phyloP scores from a whole-genome alignment of 1,140 invertebrate species.

The Brachionus angularis region DNA sequence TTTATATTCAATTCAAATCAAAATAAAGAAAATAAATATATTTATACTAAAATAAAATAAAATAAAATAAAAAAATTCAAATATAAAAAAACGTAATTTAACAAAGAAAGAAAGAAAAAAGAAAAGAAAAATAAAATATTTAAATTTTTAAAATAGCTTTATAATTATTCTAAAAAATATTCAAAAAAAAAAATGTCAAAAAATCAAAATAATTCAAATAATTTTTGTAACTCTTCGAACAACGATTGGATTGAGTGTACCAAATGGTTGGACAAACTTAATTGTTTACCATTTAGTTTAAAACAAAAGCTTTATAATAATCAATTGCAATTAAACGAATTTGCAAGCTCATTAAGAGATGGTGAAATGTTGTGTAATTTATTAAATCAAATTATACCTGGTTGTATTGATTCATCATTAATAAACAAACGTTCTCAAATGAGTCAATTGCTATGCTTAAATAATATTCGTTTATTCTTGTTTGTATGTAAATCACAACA shows the following conservation, averaged over 20 bases:
- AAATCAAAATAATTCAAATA: too few relatives aligned
- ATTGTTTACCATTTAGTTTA: neutral
- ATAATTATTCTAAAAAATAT: too few relatives aligned
- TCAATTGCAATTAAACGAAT: slow-evolving; percentile 31
- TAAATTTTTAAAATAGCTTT: too few relatives aligned
- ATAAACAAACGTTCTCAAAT: slow-evolving; percentile 31
- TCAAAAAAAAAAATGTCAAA: too few relatives aligned
- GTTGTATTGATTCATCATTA: slow-evolving; percentile 25
- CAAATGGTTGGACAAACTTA: slow-evolving; percentile 12
- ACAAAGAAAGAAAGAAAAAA: too few relatives aligned
- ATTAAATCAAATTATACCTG: slow-evolving; percentile 4
- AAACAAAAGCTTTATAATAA: neutral
- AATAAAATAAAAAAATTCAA: too few relatives aligned
- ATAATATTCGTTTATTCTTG: slow-evolving; percentile 29
- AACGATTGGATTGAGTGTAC: slow-evolving; percentile 35
- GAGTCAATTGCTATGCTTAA: slow-evolving; percentile 34
- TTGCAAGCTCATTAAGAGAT: slow-evolving; percentile 28
- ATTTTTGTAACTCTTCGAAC: too few relatives aligned
- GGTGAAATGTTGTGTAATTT: slow-evolving; percentile 39
- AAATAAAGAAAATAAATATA: too few relatives aligned
- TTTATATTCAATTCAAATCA: too few relatives aligned
- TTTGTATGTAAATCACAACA: neutral
- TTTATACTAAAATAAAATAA: too few relatives aligned
- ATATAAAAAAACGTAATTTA: too few relatives aligned
- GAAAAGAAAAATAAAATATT: too few relatives aligned